Evolutionary conservation across 2,113 vertebrate species (phyloP).

Genomic region (Hyperopisus bebe): DNA sequence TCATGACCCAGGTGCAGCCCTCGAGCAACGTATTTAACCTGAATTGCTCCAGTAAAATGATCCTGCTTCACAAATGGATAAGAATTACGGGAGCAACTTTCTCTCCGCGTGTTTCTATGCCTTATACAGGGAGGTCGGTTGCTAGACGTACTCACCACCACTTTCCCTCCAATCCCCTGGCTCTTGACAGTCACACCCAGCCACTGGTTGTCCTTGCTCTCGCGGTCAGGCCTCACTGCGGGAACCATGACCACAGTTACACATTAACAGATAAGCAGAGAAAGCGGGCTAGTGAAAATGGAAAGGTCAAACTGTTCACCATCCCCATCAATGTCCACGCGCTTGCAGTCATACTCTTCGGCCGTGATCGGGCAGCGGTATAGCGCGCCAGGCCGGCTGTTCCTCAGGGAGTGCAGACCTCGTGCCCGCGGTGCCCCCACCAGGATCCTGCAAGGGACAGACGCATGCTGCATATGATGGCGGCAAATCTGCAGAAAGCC

Average conservation of each 20-base stretch:
- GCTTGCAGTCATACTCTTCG: conserved; percentile 74
- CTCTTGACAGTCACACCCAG: conserved; percentile 86
- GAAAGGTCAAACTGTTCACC: conserved; percentile 50
- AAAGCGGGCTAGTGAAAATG: neutral
- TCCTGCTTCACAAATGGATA: neutral
- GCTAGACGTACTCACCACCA: conserved; percentile 72
- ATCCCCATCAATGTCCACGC: conserved; percentile 77
- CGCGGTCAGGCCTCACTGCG: conserved; percentile 62
- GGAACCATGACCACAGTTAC: conserved; percentile 26
- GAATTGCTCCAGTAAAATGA: neutral
- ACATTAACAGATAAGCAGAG: neutral
- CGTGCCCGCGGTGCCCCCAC: conserved; percentile 80
- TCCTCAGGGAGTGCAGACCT: conserved; percentile 60
- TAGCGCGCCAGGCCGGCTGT: conserved; percentile 76
- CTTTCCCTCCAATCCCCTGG: conserved; percentile 85
- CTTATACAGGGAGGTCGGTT: neutral
- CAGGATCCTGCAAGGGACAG: conserved; percentile 65
- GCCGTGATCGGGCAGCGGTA: conserved; percentile 81
- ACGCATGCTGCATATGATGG: neutral
- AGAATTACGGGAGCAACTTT: neutral
- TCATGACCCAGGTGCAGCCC: neutral
- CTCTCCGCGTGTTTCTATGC: neutral
- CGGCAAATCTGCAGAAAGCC: neutral
- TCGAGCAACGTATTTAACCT: neutral
- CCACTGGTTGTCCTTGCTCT: conserved; percentile 96